These are phyloP conservation scores for Pedionomus torquatus DNA, from an alignment of 2,113 vertebrate genomes.

Conservation along the genomic window DNA sequence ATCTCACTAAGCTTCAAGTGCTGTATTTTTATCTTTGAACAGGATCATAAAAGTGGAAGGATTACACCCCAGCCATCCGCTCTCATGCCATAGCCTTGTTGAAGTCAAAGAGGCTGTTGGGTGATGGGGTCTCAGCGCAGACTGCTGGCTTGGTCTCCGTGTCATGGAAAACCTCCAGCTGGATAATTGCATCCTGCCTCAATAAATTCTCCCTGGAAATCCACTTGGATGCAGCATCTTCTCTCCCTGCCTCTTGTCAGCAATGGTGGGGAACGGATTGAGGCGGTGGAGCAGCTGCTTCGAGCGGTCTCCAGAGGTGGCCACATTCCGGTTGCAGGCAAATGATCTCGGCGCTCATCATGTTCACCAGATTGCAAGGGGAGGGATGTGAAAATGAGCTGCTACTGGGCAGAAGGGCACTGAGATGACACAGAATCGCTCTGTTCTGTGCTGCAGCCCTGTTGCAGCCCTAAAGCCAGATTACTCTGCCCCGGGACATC, in stretches of 20 bases:
- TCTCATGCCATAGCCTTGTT: not conserved
- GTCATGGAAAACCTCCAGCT: not conserved
- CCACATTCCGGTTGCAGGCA: not conserved
- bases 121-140: not conserved
- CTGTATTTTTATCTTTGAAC: not conserved
- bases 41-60: not conserved
- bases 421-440: not conserved
- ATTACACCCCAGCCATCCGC: not conserved
- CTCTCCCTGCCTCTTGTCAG: not conserved
- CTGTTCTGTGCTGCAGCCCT: not conserved
- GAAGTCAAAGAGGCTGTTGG: not conserved
- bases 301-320: not conserved
- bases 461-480: not conserved
- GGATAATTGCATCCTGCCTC: slow-evolving; percentile 4
- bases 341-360: not conserved
- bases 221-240: not conserved
- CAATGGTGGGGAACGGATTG: not conserved
- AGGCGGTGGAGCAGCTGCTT: not conserved
- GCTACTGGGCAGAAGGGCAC: not conserved
- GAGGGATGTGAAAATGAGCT: not conserved
- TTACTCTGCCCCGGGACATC: not conserved
- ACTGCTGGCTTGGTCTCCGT: not conserved
- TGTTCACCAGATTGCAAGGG: not conserved
- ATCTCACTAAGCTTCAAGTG: not conserved
- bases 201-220: not conserved